Base-by-base conservation (phyloP, 2,888 invertebrate genomes). In the Anodontia alba region DNA sequence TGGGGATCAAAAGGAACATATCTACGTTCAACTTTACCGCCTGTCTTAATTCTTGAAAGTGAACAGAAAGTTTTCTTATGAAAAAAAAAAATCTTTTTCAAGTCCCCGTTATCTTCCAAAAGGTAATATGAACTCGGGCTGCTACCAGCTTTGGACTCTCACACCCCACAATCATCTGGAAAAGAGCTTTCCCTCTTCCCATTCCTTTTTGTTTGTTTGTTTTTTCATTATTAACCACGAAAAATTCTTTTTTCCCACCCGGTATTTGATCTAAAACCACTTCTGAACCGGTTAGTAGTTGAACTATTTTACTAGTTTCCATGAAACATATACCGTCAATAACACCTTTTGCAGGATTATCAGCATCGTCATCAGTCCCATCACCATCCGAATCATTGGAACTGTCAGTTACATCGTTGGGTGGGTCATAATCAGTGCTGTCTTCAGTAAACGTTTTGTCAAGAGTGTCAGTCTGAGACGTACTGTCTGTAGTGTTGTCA, bases 131-230 rank as follows among this genome's bases (percentile, higher is more conserved):
- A 42, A 46, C 2, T 51, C 26, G 46, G 73, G 49, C 17, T 49
- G 8, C 1, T 15, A 1, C 43, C 42, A 23, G 8, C 5, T 1
- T n/a, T 15, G 10, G 31, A 29, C 3, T 69, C 23, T 43, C 69
- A 69, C 17, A 69, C 69, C 7, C 69, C 69, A 23, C 69, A 69
- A 33, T 69, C 42, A 26, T 69, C 69, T 1, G 23, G 23, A 17
- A 69, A 69, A 43, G n/a, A 23, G 26, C 69, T 69, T 42, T 43
- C 43, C 1, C 7, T 12, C 23, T 43, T 29, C 7, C 29, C 5
- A 26, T 3, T 10, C 29, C 57, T 57, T 7, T 29, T 57, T n/a
- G n/a, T 23, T 57, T 29, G 1, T 26, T 29, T 26, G 23, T 57
- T 57, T 57, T 3, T 3, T 57, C 69, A 42, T 69, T 69, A 23